phyloP scores from a whole-genome alignment of 2,113 vertebrate species.

The Dinomys branickii region DNA sequence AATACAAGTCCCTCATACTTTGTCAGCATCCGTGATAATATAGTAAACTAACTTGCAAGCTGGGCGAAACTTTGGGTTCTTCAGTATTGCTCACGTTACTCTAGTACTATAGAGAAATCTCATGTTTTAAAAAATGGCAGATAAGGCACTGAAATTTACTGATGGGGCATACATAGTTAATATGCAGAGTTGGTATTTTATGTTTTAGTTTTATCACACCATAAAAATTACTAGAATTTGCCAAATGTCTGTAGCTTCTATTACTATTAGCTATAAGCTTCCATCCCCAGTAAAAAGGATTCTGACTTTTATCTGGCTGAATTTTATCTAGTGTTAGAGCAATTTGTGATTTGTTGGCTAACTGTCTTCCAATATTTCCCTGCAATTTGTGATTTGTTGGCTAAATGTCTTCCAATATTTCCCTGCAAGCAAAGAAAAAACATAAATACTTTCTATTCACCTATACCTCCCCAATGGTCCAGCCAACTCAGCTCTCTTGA shows the following conservation, averaged over 20 bases:
- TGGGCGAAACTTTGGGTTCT: not conserved
- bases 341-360: conserved; percentile 52
- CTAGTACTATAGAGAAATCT: not conserved
- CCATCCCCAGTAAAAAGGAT: not conserved
- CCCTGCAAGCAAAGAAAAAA: conserved; percentile 70
- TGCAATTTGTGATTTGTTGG: conserved; percentile 52
- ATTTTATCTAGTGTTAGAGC: not conserved
- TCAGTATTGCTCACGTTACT: not conserved
- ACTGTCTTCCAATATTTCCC: too few species aligned
- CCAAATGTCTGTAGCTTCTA: not conserved
- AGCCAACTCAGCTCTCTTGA: conserved; percentile 52
- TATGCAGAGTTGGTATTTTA: not conserved
- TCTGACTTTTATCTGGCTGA: not conserved
- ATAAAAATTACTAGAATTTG: not conserved
- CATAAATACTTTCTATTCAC: conserved; percentile 15
- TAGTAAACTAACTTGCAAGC: fast-evolving
- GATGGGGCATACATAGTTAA: not conserved
- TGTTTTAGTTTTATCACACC: not conserved
- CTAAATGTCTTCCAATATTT: not conserved
- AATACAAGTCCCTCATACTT: not conserved
- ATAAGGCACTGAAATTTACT: not conserved
- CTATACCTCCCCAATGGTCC: not conserved
- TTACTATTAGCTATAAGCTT: not conserved
- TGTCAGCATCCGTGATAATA: not conserved
- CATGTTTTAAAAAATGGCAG: not conserved